phyloP scores from a whole-genome alignment of 2,888 invertebrate genomes.

The Volucella zonaria region DNA sequence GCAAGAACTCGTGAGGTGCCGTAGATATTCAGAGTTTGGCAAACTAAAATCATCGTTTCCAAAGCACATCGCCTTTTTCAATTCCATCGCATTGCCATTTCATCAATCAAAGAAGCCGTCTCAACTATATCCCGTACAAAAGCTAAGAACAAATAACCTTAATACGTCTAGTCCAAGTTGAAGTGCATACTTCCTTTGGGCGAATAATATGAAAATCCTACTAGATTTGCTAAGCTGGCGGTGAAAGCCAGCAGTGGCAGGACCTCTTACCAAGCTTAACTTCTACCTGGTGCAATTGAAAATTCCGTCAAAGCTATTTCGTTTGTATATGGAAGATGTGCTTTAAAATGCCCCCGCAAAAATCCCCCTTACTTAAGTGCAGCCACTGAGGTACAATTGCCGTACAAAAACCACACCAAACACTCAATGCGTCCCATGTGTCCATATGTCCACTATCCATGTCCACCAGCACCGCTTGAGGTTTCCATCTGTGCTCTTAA shows the following conservation, averaged over 20 bases:
- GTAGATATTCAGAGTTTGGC: too few species aligned
- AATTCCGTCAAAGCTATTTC: conserved; percentile 53
- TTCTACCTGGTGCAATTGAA: conserved; percentile 18
- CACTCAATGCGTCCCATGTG: conserved; percentile 30
- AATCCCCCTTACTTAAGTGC: conserved; percentile 34
- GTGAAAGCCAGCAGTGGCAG: background rate
- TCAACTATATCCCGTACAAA: background rate
- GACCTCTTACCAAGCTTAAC: background rate
- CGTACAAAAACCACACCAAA: conserved; percentile 56
- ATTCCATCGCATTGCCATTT: background rate
- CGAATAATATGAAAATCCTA: conserved; percentile 26
- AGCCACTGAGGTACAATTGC: conserved; percentile 37
- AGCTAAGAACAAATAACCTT: conserved; percentile 22
- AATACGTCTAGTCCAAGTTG: conserved; percentile 10
- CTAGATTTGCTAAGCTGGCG: background rate
- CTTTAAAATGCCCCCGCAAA: background rate
- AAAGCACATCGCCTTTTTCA: background rate
- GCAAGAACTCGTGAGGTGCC: too few species aligned
- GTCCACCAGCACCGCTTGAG: conserved; percentile 15
- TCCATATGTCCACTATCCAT: conserved; percentile 37
- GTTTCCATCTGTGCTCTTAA: conserved; percentile 40
- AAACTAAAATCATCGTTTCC: background rate
- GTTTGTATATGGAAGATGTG: conserved; percentile 25
- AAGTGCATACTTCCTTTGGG: background rate
- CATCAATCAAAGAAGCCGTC: conserved; percentile 14